Evolutionary conservation across 2,888 invertebrate species (phyloP).

Genomic region (Chloromyia formosa): DNA sequence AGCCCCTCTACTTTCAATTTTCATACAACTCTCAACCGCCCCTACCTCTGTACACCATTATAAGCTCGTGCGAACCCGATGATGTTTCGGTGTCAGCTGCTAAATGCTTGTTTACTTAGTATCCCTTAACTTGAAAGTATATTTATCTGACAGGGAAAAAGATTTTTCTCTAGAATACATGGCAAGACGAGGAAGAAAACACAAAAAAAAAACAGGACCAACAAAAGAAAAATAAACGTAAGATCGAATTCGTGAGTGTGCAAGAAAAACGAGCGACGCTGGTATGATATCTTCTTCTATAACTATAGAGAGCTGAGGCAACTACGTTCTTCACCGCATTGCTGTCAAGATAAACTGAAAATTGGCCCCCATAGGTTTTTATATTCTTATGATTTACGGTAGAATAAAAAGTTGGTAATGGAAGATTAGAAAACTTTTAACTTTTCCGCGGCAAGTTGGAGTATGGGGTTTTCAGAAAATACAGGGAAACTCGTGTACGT

Average conservation of each 20-base stretch:
- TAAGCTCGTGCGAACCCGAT: neutral
- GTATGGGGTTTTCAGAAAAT: neutral
- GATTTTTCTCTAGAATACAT: conserved; percentile 9
- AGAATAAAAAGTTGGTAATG: conserved; percentile 36
- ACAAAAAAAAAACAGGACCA: neutral
- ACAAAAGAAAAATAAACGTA: neutral
- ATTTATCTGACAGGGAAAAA: conserved; percentile 43
- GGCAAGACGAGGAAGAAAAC: neutral
- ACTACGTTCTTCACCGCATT: neutral
- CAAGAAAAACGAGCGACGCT: too few species aligned
- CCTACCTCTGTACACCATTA: neutral
- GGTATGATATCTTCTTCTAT: too few species aligned
- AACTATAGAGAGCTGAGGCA: too few species aligned
- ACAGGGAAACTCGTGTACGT: too few species aligned
- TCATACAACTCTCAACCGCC: neutral
- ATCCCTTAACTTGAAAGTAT: conserved; percentile 40
- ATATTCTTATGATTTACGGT: conserved; percentile 27
- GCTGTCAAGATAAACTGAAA: conserved; percentile 29
- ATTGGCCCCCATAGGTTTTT: conserved; percentile 21
- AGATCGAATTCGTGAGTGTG: too few species aligned
- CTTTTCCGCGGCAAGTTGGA: conserved; percentile 7
- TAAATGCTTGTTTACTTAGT: conserved; percentile 41
- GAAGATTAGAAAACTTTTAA: conserved; percentile 38
- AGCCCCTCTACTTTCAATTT: neutral
- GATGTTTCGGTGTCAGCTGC: conserved; percentile 41